phyloP scores from a whole-genome alignment of 2,113 vertebrate species.

The Ginglymostoma cirratum region DNA sequence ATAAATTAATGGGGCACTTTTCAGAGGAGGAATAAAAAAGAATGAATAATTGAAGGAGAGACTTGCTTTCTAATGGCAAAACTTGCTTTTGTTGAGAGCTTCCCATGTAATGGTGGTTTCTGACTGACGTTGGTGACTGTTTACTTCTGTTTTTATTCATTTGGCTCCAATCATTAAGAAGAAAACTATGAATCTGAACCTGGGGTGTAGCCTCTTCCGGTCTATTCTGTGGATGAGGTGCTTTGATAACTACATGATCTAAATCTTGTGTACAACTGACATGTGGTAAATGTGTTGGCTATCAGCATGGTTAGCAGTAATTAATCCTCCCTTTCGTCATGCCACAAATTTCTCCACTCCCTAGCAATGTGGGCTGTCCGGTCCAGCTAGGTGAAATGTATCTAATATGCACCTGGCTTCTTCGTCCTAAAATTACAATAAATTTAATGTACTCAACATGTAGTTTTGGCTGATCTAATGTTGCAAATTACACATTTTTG shows the following conservation, averaged over 20 bases:
- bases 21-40: not conserved
- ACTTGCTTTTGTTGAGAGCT: not conserved
- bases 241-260: not conserved
- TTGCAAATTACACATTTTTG: not conserved
- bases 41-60: not conserved
- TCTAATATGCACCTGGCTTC: not conserved
- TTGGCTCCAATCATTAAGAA: not conserved
- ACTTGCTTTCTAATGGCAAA: not conserved
- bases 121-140: not conserved
- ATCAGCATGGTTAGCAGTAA: not conserved
- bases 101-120: not conserved
- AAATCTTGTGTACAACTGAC: not conserved
- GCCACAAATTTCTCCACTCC: not conserved
- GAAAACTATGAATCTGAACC: not conserved
- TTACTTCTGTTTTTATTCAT: not conserved
- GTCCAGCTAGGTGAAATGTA: not conserved
- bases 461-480: not conserved
- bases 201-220: not conserved
- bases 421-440: not conserved
- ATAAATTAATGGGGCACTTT: not conserved
- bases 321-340: not conserved
- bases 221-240: not conserved
- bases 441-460: not conserved
- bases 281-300: not conserved
- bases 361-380: not conserved